Evolutionary conservation across 2,113 vertebrate genomes (phyloP).

Genomic region (Ceratotherium simum): DNA sequence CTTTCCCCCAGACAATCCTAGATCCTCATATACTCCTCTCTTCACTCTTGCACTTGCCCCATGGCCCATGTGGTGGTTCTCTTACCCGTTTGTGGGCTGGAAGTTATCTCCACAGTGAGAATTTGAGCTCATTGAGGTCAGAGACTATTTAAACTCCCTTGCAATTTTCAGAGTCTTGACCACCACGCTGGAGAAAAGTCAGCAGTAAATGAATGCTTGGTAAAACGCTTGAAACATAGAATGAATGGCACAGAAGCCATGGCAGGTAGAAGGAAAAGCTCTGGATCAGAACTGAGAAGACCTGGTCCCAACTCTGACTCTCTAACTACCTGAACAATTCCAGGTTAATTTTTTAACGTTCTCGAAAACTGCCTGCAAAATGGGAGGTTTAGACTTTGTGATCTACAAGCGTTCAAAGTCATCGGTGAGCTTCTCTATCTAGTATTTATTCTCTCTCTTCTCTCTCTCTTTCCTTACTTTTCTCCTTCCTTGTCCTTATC

Average conservation of each 20-base stretch:
- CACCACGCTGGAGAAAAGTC: no score
- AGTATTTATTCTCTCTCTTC: neutral
- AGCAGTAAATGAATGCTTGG: neutral
- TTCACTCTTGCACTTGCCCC: neutral
- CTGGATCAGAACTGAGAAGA: neutral
- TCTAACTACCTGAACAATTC: no score
- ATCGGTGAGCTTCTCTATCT: accelerated
- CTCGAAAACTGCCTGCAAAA: no score
- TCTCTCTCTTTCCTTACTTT: accelerated
- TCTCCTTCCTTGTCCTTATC: no score
- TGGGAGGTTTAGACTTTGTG: neutral
- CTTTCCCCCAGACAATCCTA: neutral
- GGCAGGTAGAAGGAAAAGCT: accelerated
- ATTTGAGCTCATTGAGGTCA: neutral
- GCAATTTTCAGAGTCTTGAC: neutral
- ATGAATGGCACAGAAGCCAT: accelerated
- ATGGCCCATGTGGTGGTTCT: accelerated
- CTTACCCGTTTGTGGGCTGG: neutral
- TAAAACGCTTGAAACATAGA: neutral
- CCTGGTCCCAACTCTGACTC: neutral
- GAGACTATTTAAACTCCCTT: neutral
- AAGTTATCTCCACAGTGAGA: no score
- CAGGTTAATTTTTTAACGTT: neutral
- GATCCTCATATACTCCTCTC: accelerated
- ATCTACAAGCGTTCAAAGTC: neutral